Conservation (phyloP, 2,113 vertebrate genomes). For the Pseudopodoces humilis region DNA sequence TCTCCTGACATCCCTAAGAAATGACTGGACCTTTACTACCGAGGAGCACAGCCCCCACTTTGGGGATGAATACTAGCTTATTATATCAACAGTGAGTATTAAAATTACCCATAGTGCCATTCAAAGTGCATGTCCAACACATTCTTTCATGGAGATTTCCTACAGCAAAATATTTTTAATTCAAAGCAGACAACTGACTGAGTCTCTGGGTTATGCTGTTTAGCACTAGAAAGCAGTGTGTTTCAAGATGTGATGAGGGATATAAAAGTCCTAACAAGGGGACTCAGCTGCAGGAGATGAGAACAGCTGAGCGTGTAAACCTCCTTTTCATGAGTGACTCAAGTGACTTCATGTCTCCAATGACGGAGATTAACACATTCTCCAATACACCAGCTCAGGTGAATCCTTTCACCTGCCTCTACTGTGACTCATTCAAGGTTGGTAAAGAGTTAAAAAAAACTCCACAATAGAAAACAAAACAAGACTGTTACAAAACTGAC, state of each 20-base stretch:
- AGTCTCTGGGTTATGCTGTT: not conserved
- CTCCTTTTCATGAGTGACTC: not conserved
- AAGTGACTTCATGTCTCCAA: not conserved
- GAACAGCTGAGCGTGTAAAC: not conserved
- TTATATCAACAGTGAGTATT: not conserved
- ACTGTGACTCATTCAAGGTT: not conserved
- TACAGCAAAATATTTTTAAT: not conserved
- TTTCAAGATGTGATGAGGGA: not conserved
- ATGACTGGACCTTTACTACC: rapidly evolving
- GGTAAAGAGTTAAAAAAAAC: not conserved
- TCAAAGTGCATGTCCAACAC: not conserved
- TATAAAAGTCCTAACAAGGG: not conserved
- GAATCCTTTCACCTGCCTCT: not conserved
- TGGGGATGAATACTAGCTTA: not conserved
- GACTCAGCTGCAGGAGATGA: not conserved
- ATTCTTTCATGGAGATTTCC: not conserved
- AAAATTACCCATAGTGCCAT: not conserved
- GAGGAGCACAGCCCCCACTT: not conserved
- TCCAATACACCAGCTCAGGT: not conserved
- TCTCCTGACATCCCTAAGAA: not conserved
- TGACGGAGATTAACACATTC: not conserved
- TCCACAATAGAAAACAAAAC: not conserved
- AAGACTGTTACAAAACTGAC: not conserved
- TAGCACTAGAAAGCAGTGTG: not conserved
- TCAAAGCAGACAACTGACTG: not conserved